phyloP scores from a whole-genome alignment of 2,888 invertebrate species.

The Yponomeuta malinellus region DNA sequence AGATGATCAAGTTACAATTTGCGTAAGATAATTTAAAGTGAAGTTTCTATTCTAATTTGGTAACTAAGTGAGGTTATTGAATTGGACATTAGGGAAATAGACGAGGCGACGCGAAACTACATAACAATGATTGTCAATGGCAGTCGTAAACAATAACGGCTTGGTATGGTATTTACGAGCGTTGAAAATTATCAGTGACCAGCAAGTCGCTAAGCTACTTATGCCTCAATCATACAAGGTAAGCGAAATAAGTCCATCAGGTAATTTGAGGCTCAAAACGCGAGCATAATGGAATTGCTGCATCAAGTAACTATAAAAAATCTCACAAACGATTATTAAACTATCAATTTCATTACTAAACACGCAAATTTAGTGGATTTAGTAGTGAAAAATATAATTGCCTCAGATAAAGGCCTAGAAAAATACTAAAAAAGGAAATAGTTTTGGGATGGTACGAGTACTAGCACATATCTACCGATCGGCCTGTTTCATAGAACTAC shows the following conservation, averaged over 20 bases:
- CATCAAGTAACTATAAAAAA: background rate
- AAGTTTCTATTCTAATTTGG: background rate
- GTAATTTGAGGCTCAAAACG: background rate
- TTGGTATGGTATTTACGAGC: slow-evolving; percentile 12
- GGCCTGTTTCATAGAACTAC: too few species aligned
- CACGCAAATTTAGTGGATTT: background rate
- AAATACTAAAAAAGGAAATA: too few species aligned
- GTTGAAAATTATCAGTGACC: slow-evolving; percentile 13
- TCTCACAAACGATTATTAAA: background rate
- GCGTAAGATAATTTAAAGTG: background rate
- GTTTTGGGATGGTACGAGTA: too few species aligned
- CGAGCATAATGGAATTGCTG: background rate
- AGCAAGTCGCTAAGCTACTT: background rate
- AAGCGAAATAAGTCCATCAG: background rate
- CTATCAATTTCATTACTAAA: background rate
- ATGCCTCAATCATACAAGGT: background rate
- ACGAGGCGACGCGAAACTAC: slow-evolving; percentile 21
- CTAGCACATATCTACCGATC: too few species aligned
- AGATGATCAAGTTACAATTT: background rate
- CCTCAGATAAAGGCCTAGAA: too few species aligned
- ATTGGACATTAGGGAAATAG: background rate
- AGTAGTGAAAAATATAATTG: too few species aligned
- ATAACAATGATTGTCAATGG: slow-evolving; percentile 20
- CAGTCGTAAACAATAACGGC: slow-evolving; percentile 19
- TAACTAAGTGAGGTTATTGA: background rate